These are phyloP conservation scores for Abscondita cerata DNA, from an alignment of 2,888 invertebrate genomes.

Conservation along the genomic window DNA sequence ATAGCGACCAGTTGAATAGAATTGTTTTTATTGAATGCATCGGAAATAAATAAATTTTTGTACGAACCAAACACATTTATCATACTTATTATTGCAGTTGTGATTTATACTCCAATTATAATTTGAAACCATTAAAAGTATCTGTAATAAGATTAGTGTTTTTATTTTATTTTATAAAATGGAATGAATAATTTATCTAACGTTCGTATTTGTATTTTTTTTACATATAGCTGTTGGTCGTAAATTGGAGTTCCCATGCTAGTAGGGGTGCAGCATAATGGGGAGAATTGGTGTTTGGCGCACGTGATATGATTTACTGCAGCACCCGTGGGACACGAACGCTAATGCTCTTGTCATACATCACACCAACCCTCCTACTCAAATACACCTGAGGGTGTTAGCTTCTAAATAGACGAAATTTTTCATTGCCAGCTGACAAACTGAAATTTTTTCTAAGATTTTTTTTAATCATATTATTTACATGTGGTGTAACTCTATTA, in stretches of 20 bases:
- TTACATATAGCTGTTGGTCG: slow-evolving; percentile 37
- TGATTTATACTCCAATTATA: no score
- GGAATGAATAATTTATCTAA: slow-evolving; percentile 27
- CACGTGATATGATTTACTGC: slow-evolving; percentile 46
- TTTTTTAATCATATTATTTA: background rate
- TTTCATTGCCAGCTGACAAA: slow-evolving; percentile 18
- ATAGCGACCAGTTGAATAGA: no score
- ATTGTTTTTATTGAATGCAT: no score
- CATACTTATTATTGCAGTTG: no score
- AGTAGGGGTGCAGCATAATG: slow-evolving; percentile 33
- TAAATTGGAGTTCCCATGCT: slow-evolving; percentile 39
- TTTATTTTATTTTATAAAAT: background rate
- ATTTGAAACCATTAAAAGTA: no score
- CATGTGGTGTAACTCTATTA: background rate
- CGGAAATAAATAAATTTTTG: no score
- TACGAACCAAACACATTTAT: no score
- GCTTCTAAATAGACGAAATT: slow-evolving; percentile 27
- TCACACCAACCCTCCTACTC: slow-evolving; percentile 34
- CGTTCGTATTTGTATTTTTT: slow-evolving; percentile 32
- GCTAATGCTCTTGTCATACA: slow-evolving; percentile 39
- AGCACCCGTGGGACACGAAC: slow-evolving; percentile 37
- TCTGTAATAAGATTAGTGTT: background rate
- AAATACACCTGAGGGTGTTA: slow-evolving; percentile 35
- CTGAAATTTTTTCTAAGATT: background rate
- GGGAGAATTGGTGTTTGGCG: slow-evolving; percentile 39